Conservation (phyloP, 2,888 invertebrate species). For the Hyles lineata region DNA sequence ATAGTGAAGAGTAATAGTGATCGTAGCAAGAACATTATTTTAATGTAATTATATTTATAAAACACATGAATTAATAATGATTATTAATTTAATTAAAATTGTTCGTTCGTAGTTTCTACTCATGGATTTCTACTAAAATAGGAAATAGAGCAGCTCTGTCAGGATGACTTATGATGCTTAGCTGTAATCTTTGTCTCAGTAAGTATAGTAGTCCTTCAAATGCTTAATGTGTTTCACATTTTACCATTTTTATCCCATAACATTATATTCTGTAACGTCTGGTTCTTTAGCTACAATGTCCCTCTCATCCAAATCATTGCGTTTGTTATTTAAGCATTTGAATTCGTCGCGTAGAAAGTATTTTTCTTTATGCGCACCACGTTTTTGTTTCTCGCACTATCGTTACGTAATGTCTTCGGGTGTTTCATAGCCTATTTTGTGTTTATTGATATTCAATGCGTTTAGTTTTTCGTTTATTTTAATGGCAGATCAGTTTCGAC, state of each 20-base stretch:
- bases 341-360: slow-evolving; percentile 19
- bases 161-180: no score
- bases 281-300: not conserved
- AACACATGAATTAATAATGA: no score
- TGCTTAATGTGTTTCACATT: no score
- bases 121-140: no score
- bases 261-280: not conserved
- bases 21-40: no score
- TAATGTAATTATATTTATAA: no score
- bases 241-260: not conserved
- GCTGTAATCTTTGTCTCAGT: no score
- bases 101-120: no score
- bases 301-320: not conserved
- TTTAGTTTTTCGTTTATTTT: slow-evolving; percentile 22
- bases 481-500: slow-evolving; percentile 13
- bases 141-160: no score
- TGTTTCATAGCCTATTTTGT: slow-evolving; percentile 20
- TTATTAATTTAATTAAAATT: no score
- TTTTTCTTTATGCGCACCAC: slow-evolving; percentile 15
- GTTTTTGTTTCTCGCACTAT: slow-evolving; percentile 25
- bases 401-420: slow-evolving; percentile 4
- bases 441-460: slow-evolving; percentile 20
- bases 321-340: slow-evolving; percentile 27
- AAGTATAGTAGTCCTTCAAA: no score
- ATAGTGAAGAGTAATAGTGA: no score